These are phyloP conservation scores for Cyrtorhinus lividipennis DNA, from an alignment of 1,140 invertebrate genomes.

Conservation along the genomic window DNA sequence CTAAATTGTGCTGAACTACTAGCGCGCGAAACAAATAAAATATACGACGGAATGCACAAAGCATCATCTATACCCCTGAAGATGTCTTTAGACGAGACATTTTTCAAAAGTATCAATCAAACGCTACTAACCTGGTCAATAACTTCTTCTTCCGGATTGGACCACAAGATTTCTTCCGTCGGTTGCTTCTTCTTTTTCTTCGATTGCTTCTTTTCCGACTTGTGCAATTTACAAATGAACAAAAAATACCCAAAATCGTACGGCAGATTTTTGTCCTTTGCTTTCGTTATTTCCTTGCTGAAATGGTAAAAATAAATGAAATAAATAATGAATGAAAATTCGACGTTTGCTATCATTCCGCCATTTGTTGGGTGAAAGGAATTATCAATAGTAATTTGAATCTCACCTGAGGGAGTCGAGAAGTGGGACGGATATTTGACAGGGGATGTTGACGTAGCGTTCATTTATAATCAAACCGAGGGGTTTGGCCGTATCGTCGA, in stretches of 20 bases:
- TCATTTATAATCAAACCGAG: conserved; percentile 61
- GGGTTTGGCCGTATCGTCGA: conserved; percentile 35
- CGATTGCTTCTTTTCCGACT: conserved; percentile 34
- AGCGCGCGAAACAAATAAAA: too few species aligned
- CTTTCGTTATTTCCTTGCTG: conserved; percentile 52
- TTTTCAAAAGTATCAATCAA: too few species aligned
- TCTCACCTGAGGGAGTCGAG: conserved; percentile 51
- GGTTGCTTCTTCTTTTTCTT: conserved; percentile 29
- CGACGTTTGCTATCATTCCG: too few species aligned
- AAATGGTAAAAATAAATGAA: too few species aligned
- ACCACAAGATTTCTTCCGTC: conserved; percentile 37
- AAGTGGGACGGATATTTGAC: conserved; percentile 65
- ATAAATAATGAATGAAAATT: too few species aligned
- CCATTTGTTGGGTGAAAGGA: too few species aligned
- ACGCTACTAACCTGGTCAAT: conserved; percentile 36
- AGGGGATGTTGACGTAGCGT: conserved; percentile 75
- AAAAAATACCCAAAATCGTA: conserved; percentile 64
- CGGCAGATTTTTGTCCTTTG: conserved; percentile 53
- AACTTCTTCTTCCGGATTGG: conserved; percentile 63
- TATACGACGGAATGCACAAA: too few species aligned
- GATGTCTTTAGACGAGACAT: too few species aligned
- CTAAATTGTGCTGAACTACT: too few species aligned
- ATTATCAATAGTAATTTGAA: too few species aligned
- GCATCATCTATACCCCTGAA: too few species aligned
- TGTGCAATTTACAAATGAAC: conserved; percentile 66